Percentiles rank a stretch among this genome's conserved stretches.
Conservation (phyloP, 1,140 invertebrate species). For the Psix sp. region DNA sequence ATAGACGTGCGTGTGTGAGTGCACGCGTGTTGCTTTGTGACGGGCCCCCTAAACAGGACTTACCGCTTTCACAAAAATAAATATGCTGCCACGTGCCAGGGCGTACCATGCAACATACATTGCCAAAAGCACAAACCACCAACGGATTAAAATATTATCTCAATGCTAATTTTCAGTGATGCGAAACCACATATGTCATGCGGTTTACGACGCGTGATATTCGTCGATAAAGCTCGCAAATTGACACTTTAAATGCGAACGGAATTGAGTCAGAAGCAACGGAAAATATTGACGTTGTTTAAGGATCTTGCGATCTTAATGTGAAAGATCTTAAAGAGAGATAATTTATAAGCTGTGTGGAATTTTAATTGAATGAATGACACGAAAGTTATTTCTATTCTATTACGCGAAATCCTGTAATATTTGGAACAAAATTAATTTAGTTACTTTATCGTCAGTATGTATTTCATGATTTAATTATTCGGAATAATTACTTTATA, state of each 20-base stretch:
- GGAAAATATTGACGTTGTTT: too few species aligned
- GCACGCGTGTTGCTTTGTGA: constrained; percentile 27
- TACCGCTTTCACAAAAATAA: constrained; percentile 65
- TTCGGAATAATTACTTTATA: too few species aligned
- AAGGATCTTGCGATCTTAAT: too few species aligned
- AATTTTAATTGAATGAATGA: too few species aligned
- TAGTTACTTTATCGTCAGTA: too few species aligned
- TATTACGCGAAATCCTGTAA: too few species aligned
- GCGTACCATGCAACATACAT: constrained; percentile 15
- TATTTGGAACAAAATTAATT: too few species aligned
- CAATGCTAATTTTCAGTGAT: constrained; percentile 56
- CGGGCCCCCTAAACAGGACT: constrained; percentile 54
- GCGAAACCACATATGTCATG: constrained; percentile 51
- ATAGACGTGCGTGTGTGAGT: constrained; percentile 32
- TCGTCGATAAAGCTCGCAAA: constrained; percentile 40
- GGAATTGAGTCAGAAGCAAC: too few species aligned
- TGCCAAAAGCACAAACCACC: constrained; percentile 34
- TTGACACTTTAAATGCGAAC: constrained; percentile 7
- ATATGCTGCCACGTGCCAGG: constrained; percentile 54
- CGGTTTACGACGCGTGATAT: constrained; percentile 37
- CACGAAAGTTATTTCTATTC: too few species aligned
- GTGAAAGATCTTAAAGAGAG: too few species aligned
- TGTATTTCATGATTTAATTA: too few species aligned
- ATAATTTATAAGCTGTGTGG: too few species aligned
- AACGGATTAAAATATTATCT: constrained; percentile 60